Conservation (phyloP, 92 coral and sea anemone species). For the Paramuricea clavata region DNA sequence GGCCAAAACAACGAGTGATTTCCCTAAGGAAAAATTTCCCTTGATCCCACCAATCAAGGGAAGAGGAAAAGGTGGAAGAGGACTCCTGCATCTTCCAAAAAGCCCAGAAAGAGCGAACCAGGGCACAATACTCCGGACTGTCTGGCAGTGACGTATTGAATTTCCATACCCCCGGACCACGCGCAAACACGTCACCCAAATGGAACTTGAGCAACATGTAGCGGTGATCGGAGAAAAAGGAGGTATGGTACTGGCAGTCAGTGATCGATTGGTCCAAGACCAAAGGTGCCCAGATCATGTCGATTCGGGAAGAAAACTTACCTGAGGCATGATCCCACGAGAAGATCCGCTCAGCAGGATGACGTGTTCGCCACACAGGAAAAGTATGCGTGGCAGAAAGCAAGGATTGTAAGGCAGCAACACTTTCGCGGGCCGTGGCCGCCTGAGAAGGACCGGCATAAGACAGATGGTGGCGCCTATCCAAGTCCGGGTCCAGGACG, state of each 20-base stretch:
- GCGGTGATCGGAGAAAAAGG: constrained; percentile 47
- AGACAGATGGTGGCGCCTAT: constrained; percentile 35
- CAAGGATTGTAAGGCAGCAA: constrained; percentile 5
- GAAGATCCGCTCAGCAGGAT: no score
- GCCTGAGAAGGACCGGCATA: no score
- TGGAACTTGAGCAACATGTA: constrained; percentile 8
- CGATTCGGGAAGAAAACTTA: constrained; percentile 57
- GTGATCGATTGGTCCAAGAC: not conserved
- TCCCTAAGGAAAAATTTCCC: constrained; percentile 44
- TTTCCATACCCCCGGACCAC: constrained; percentile 46
- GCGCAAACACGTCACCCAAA: not conserved
- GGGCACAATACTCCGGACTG: constrained; percentile 30
- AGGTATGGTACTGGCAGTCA: constrained; percentile 32
- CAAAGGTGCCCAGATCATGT: constrained; percentile 56
- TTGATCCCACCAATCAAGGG: constrained; percentile 54
- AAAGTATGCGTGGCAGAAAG: constrained; percentile 9
- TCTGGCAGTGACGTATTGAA: constrained; percentile 34
- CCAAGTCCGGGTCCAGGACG: constrained; percentile 50
- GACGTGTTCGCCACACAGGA: constrained; percentile 63
- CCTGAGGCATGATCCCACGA: constrained; percentile 63
- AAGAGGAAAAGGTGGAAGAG: not conserved
- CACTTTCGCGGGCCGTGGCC: no score
- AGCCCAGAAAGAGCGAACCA: constrained; percentile 40
- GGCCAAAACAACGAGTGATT: constrained; percentile 1
- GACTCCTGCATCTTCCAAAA: constrained; percentile 35